A percentile compares a stretch with the other conserved stretches of the same genome.
Evolutionary conservation across 35 echinoderm and acorn worm genomes (phyloP).

Genomic region (Acanthaster planci): DNA sequence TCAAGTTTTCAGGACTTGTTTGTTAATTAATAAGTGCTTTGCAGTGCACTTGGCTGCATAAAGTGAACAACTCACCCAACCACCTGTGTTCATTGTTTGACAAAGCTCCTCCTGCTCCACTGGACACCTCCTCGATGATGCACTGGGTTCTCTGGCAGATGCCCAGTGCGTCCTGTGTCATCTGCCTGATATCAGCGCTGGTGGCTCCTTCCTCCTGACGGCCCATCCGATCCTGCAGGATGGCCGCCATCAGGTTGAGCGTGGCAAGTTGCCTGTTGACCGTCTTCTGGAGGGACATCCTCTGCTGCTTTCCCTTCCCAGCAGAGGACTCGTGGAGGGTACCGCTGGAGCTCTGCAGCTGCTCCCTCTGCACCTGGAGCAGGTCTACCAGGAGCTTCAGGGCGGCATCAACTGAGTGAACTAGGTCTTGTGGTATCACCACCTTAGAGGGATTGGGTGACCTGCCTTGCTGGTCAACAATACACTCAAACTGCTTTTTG

Average conservation of each 20-base stretch:
- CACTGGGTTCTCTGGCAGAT: conserved; percentile 54
- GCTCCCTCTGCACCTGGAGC: conserved; percentile 46
- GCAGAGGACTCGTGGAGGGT: background rate
- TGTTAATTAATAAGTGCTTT: too few relatives aligned
- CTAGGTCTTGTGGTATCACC: background rate
- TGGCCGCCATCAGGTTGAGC: conserved; percentile 63
- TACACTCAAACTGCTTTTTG: conserved; percentile 48
- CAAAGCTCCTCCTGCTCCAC: conserved; percentile 74
- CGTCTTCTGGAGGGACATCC: conserved; percentile 23
- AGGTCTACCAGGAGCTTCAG: conserved; percentile 53
- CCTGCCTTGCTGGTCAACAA: background rate
- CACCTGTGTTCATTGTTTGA: conserved; percentile 86
- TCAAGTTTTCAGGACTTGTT: too few relatives aligned
- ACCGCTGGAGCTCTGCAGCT: background rate
- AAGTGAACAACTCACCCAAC: conserved; percentile 58
- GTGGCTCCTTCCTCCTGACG: background rate
- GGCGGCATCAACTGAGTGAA: conserved; percentile 16
- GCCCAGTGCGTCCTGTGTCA: conserved; percentile 19
- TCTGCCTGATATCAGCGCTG: conserved; percentile 10
- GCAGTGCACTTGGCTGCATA: too few relatives aligned
- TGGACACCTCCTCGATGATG: conserved; percentile 77
- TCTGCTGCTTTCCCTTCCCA: conserved; percentile 29
- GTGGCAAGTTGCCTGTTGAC: conserved; percentile 56
- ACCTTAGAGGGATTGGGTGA: background rate
- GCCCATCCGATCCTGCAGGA: conserved; percentile 48